Percentiles rank a stretch among this genome's conserved stretches.
Evolutionary conservation across 2,797 vertebrate genomes (phyloP).

Genomic region (Megalops cyprinoides): DNA sequence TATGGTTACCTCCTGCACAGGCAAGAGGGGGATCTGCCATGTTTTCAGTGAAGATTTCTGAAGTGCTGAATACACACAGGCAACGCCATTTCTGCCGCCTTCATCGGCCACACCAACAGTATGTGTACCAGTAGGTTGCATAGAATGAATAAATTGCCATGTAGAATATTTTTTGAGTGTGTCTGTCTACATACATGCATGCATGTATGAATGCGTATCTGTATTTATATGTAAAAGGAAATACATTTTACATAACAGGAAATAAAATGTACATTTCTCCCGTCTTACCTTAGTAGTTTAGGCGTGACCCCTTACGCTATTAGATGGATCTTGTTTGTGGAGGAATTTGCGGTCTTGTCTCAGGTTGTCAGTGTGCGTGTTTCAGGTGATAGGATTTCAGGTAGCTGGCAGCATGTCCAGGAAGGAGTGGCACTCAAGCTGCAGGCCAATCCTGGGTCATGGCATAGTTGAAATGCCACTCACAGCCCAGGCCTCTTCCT

Average conservation of each 20-base stretch:
- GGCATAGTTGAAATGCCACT: conserved; percentile 29
- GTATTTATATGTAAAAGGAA: no score
- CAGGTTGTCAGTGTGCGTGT: background rate
- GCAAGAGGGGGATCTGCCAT: conserved; percentile 34
- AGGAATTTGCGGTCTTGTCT: background rate
- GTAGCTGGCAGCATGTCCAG: background rate
- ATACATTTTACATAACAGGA: no score
- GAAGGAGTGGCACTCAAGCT: background rate
- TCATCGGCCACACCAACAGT: no score
- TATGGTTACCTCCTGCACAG: conserved; percentile 46
- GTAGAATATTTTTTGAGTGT: no score
- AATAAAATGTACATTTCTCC: no score
- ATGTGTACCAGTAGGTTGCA: no score
- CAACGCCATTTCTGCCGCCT: background rate
- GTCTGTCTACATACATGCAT: no score
- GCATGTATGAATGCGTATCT: no score
- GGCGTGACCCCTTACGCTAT: no score
- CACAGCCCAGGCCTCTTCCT: conserved; percentile 2
- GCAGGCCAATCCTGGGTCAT: background rate
- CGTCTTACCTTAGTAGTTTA: background rate
- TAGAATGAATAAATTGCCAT: no score
- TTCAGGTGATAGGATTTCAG: background rate
- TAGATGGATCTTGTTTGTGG: background rate
- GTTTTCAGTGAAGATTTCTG: conserved; percentile 18
- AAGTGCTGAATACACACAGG: conserved; percentile 7